Base-by-base conservation (phyloP, 2,797 vertebrate genomes). In the Diglossa cyanea region DNA sequence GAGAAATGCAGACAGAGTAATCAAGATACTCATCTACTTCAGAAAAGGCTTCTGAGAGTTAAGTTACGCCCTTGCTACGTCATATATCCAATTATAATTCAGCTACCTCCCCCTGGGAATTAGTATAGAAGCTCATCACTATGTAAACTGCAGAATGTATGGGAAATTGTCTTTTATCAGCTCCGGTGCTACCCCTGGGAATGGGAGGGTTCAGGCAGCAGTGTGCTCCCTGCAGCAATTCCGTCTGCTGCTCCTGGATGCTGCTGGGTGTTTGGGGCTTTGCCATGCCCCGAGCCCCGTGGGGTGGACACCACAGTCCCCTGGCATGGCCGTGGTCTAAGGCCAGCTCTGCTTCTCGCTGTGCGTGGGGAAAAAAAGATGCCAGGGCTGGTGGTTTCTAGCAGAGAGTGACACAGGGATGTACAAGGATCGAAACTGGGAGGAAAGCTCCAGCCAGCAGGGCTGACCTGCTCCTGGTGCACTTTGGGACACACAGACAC, bases 121-220 rank as follows among this genome's bases (percentile, higher is more conserved):
- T 47, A 77, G 50, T 67, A 45, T 23, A 63, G 76, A 48, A 71
- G 37, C 33, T 82, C 70, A 90, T 92, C 82, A 54, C 79, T 68
- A 30, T 68, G 71, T 85, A 75, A 82, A 75, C 50, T 72, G 33
- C 67, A 78, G 71, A 84, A 91, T 17, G 63, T 90, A 83, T 88
- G 88, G 83, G 91, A 92, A 90, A 93, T 58, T n/a, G 55, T 58
- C 63, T 94, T 72, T 82, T 90, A 88, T 79, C 92, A 94, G 78
- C 3, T 3, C 13, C 26, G 14, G n/a, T 1, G n/a, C 44, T 70
- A 47, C 58, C 30, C 25, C 67, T 58, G 88, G 79, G 94, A 90
- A 66, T 9, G 47, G 47, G 86, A 94, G 35, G n/a, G 39, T 25
- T 94, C 47, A 17, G 35, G 73, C 35, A 66, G 16, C 45, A 23